phyloP scores from a whole-genome alignment of 1,140 invertebrate species.

The Adoxophyes honmai region DNA sequence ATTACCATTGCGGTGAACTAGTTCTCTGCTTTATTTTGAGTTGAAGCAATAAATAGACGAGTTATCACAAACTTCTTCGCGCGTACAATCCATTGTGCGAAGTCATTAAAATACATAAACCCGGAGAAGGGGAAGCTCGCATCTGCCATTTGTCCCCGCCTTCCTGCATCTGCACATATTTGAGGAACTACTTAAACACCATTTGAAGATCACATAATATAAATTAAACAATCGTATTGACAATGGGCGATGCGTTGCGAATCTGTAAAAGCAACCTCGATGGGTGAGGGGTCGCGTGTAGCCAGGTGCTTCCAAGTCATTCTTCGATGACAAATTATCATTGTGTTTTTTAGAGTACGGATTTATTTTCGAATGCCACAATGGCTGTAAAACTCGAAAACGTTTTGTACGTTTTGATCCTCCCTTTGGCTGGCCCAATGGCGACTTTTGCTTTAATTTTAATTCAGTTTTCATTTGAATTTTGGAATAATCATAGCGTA shows the following conservation, averaged over 20 bases:
- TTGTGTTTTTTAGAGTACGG: slow-evolving; percentile 42
- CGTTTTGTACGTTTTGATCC: background rate
- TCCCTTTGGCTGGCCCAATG: too few relatives aligned
- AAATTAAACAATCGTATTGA: slow-evolving; percentile 68
- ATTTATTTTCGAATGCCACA: slow-evolving; percentile 31
- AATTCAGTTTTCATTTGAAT: background rate
- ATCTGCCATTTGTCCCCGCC: slow-evolving; percentile 45
- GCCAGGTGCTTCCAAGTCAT: slow-evolving; percentile 54
- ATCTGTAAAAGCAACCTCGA: slow-evolving; percentile 40
- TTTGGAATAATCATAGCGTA: background rate
- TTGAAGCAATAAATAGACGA: background rate
- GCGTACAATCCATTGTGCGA: slow-evolving; percentile 13
- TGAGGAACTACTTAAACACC: slow-evolving; percentile 65
- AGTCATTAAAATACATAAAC: slow-evolving; percentile 34
- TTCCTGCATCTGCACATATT: slow-evolving; percentile 59
- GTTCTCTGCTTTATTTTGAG: background rate
- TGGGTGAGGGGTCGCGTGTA: slow-evolving; percentile 51
- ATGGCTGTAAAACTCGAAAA: slow-evolving; percentile 30
- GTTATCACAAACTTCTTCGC: background rate
- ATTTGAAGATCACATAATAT: slow-evolving; percentile 69
- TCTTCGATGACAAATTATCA: slow-evolving; percentile 63
- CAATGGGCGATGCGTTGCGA: slow-evolving; percentile 59
- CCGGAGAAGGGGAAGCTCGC: slow-evolving; percentile 25
- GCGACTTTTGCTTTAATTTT: too few relatives aligned
- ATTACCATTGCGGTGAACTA: slow-evolving; percentile 4